Percentiles rank a stretch among this genome's conserved stretches.
Conservation (phyloP, 2,888 invertebrate species). For the Drosophila helvetica region DNA sequence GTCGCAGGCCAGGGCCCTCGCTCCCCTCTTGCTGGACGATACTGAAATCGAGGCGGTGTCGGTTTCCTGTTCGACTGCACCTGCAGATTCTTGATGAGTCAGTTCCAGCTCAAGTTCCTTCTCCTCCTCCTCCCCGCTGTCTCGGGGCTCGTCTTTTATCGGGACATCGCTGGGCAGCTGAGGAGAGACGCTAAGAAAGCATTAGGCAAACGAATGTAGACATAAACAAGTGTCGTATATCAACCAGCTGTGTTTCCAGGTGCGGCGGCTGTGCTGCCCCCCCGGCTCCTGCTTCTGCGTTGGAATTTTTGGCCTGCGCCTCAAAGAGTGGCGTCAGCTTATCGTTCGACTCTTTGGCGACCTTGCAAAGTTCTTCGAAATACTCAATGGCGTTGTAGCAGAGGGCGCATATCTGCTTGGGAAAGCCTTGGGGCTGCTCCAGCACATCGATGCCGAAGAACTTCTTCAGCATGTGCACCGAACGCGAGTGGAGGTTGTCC, state of each 20-base stretch:
- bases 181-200: slow-evolving; percentile 28
- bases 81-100: neutral
- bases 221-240: neutral
- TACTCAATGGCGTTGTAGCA: slow-evolving; percentile 73
- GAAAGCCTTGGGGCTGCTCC: slow-evolving; percentile 55
- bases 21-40: slow-evolving; percentile 49
- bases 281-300: neutral
- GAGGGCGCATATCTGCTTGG: slow-evolving; percentile 68
- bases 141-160: slow-evolving; percentile 57
- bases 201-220: slow-evolving; percentile 12
- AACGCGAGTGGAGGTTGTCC: slow-evolving; percentile 48
- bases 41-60: neutral
- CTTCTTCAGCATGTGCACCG: slow-evolving; percentile 62
- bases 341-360: slow-evolving; percentile 65
- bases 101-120: slow-evolving; percentile 16
- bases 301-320: slow-evolving; percentile 19
- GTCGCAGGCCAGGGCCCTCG: slow-evolving; percentile 60
- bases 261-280: neutral
- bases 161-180: slow-evolving; percentile 4
- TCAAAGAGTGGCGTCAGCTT: slow-evolving; percentile 31
- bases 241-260: slow-evolving; percentile 13
- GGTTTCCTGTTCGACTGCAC: neutral
- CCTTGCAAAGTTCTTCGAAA: slow-evolving; percentile 69
- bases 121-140: slow-evolving; percentile 37
- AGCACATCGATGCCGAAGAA: slow-evolving; percentile 71